Evolutionary conservation across 2,888 invertebrate genomes (phyloP).

Genomic region (Stenurella melanura): DNA sequence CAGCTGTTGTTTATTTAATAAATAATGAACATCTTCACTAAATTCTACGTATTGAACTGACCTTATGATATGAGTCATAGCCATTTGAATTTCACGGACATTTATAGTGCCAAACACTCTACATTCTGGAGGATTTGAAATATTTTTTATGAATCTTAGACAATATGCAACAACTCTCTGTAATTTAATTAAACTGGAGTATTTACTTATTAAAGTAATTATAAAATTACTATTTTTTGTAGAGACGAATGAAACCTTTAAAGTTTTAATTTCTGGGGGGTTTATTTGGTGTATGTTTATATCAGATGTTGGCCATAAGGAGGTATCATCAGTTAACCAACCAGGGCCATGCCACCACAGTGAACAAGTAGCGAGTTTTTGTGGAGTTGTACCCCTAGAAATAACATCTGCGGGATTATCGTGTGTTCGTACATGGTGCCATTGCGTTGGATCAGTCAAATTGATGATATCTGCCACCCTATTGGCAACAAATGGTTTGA

Average conservation of each 20-base stretch:
- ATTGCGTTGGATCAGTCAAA: background rate
- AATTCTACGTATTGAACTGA: background rate
- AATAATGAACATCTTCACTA: background rate
- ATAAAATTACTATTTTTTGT: background rate
- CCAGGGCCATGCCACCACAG: slow-evolving; percentile 55
- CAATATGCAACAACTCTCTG: background rate
- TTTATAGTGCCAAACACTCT: too few relatives aligned
- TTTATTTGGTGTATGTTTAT: background rate
- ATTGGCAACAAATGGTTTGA: too few relatives aligned
- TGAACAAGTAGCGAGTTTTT: background rate
- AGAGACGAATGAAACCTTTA: background rate
- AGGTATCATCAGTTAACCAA: background rate
- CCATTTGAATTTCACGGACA: too few relatives aligned
- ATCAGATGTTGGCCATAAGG: slow-evolving; percentile 3
- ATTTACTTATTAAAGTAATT: background rate
- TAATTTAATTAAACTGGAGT: slow-evolving; percentile 8
- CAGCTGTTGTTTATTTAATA: background rate
- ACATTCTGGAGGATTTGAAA: too few relatives aligned
- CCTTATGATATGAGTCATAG: too few relatives aligned
- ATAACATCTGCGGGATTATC: slow-evolving; percentile 59
- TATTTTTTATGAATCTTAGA: too few relatives aligned
- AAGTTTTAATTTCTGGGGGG: slow-evolving; percentile 7
- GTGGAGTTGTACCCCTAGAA: slow-evolving; percentile 40
- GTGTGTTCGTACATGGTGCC: slow-evolving; percentile 21
- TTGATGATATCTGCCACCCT: too few relatives aligned